phyloP scores from a whole-genome alignment of 2,888 invertebrate genomes.

The Tipula unca region DNA sequence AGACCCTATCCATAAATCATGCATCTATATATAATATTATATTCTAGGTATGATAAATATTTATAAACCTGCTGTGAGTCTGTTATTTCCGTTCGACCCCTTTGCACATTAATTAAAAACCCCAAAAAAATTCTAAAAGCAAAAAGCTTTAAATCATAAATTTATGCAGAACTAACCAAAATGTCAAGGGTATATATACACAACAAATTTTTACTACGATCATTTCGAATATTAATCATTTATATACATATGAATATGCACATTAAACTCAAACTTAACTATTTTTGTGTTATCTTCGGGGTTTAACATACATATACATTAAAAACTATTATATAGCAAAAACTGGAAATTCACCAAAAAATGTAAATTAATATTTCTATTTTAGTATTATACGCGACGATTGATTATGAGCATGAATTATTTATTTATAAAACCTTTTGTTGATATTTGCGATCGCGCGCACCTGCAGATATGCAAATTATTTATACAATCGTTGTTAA shows the following conservation, averaged over 20 bases:
- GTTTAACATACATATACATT: no score
- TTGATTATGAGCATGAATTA: neutral
- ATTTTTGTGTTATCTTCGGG: no score
- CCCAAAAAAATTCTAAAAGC: neutral
- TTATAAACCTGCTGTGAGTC: neutral
- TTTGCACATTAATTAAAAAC: neutral
- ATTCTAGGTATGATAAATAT: neutral
- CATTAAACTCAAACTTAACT: neutral
- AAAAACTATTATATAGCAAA: neutral
- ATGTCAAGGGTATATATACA: neutral
- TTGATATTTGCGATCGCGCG: neutral
- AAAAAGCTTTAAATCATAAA: neutral
- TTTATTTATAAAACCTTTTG: neutral
- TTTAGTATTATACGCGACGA: neutral
- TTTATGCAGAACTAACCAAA: neutral
- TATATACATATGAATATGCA: no score
- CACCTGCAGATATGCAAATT: neutral
- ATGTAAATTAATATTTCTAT: neutral
- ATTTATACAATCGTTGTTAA: neutral
- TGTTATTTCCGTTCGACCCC: neutral
- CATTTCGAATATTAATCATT: neutral
- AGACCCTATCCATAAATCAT: neutral
- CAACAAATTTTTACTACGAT: neutral
- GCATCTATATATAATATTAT: neutral
- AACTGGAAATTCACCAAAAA: neutral